Evolutionary conservation across 2,797 vertebrate genomes (phyloP).

Genomic region (Darevskia mixta): DNA sequence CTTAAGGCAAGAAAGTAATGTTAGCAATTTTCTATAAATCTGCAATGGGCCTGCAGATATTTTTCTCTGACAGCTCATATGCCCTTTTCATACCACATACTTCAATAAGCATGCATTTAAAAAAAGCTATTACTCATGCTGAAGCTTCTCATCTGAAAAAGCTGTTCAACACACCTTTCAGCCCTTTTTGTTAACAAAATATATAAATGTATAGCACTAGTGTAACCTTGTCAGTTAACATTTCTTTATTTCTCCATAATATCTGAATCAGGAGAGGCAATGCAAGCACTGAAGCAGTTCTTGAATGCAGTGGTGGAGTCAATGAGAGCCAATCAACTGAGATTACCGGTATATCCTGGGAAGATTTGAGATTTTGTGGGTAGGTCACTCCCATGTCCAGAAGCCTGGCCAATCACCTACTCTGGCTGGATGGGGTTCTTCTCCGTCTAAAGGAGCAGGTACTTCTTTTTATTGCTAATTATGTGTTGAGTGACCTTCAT

Average conservation of each 20-base stretch:
- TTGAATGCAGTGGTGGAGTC: no score
- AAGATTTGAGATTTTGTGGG: no score
- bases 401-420: no score
- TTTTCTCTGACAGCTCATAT: conserved; percentile 61
- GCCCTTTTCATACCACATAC: conserved; percentile 48
- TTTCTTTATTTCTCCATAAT: neutral
- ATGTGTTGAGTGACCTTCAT: no score
- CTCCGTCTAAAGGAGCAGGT: no score
- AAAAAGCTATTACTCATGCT: conserved; percentile 42
- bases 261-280: no score
- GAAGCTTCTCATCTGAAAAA: conserved; percentile 15
- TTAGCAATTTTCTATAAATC: conserved; percentile 67
- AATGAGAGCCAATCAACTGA: no score
- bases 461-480: no score
- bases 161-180: conserved; percentile 24
- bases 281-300: no score
- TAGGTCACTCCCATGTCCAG: no score
- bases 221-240: neutral
- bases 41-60: conserved; percentile 58
- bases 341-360: no score
- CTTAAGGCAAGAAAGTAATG: conserved; percentile 63
- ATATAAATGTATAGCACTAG: conserved; percentile 8
- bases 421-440: no score
- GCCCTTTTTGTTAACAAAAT: conserved; percentile 38
- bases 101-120: conserved; percentile 53